Percentiles rank a stretch among this genome's conserved stretches.
Evolutionary conservation across 2,888 invertebrate genomes (phyloP).

Genomic region (Phragmatobia fuliginosa): DNA sequence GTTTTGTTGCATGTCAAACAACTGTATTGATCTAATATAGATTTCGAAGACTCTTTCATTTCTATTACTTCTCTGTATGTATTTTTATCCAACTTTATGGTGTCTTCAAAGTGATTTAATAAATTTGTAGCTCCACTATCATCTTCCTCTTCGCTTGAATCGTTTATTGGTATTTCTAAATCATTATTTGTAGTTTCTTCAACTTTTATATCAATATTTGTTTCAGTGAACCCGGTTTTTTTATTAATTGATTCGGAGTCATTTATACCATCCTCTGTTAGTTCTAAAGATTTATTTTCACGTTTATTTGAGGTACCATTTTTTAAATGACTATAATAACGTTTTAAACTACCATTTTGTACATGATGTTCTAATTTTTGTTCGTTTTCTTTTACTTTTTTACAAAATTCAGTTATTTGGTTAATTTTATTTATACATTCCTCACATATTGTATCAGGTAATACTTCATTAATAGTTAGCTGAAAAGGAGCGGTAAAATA

Average conservation of each 20-base stretch:
- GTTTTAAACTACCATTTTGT: slow-evolving; percentile 35
- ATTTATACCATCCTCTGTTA: slow-evolving; percentile 1
- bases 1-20: slow-evolving; percentile 64
- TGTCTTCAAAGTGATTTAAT: slow-evolving; percentile 10
- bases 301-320: slow-evolving; percentile 24
- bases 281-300: slow-evolving; percentile 21
- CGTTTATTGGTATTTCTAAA: slow-evolving; percentile 11
- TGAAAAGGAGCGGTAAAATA: slow-evolving; percentile 37
- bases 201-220: not conserved
- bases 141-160: slow-evolving; percentile 27
- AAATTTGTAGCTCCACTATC: slow-evolving; percentile 12
- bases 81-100: slow-evolving; percentile 5
- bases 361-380: slow-evolving; percentile 47
- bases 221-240: not conserved
- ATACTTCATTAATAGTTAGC: slow-evolving; percentile 51
- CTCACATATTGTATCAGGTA: slow-evolving; percentile 63
- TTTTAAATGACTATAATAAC: slow-evolving; percentile 45
- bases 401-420: slow-evolving; percentile 54
- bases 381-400: slow-evolving; percentile 59
- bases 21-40: slow-evolving; percentile 23
- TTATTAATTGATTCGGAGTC: slow-evolving; percentile 2
- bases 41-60: slow-evolving; percentile 4
- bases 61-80: not conserved
- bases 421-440: slow-evolving; percentile 59
- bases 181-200: slow-evolving; percentile 5